A percentile compares a stretch with the other conserved stretches of the same genome.
Evolutionary conservation across 2,113 vertebrate species (phyloP).

Genomic region (Muntiacus reevesi): DNA sequence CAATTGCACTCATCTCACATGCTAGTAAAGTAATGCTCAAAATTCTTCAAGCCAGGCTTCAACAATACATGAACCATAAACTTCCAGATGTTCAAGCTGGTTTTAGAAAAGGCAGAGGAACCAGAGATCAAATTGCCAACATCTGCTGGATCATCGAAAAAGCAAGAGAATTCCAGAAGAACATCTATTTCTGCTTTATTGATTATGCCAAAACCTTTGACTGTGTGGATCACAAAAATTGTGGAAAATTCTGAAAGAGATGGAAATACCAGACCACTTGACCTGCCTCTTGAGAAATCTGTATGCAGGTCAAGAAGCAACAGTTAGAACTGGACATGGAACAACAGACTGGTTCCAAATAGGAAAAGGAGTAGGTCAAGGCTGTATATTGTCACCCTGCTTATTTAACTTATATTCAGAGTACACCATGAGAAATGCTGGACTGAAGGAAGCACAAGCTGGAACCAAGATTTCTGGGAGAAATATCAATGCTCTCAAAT

Average conservation of each 20-base stretch:
- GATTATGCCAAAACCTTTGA: neutral
- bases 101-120: neutral
- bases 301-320: neutral
- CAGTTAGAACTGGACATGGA: neutral
- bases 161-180: neutral
- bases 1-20: neutral
- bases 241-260: neutral
- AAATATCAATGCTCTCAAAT: neutral
- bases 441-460: neutral
- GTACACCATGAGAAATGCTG: neutral
- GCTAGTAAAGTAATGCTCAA: neutral
- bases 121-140: neutral
- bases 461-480: fast-evolving
- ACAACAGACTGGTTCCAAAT: neutral
- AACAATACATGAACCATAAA: neutral
- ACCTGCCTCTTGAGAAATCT: neutral
- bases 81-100: neutral
- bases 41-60: neutral
- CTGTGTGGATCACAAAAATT: neutral
- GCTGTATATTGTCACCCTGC: neutral
- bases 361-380: neutral
- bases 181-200: neutral
- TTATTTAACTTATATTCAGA: neutral
- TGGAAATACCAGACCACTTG: neutral
- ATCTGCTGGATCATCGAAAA: fast-evolving